Conservation (phyloP, 2,113 vertebrate genomes). For the Eurystomus gularis region DNA sequence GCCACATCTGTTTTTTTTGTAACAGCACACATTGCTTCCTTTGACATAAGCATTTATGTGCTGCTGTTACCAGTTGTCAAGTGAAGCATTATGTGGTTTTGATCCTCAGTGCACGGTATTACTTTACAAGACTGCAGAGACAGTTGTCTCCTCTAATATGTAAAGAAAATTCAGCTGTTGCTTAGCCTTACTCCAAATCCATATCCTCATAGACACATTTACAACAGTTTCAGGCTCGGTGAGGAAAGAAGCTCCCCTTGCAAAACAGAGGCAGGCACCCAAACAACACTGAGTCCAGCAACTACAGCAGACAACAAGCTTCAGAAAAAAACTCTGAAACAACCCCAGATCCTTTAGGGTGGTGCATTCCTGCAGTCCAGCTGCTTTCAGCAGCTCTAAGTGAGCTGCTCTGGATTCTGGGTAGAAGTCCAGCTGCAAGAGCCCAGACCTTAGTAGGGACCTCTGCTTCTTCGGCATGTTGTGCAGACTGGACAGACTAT, state of each 20-base stretch:
- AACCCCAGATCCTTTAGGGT: background rate
- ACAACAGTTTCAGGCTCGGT: background rate
- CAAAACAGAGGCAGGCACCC: background rate
- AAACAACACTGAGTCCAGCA: background rate
- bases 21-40: background rate
- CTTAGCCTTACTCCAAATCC: background rate
- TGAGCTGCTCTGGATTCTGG: background rate
- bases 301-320: background rate
- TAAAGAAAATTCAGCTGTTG: background rate
- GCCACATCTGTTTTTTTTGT: background rate
- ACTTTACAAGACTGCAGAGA: background rate
- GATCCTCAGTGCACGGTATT: background rate
- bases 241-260: background rate
- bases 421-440: background rate
- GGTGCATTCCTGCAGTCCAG: background rate
- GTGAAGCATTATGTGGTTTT: background rate
- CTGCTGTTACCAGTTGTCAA: background rate
- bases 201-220: background rate
- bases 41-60: background rate
- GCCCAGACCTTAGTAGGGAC: accelerated
- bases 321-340: background rate
- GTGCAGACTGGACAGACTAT: background rate
- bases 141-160: background rate
- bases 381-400: background rate
- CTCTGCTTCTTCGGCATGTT: accelerated